Base-by-base conservation (phyloP, 1,140 invertebrate genomes). In the Phocides pigmalion region DNA sequence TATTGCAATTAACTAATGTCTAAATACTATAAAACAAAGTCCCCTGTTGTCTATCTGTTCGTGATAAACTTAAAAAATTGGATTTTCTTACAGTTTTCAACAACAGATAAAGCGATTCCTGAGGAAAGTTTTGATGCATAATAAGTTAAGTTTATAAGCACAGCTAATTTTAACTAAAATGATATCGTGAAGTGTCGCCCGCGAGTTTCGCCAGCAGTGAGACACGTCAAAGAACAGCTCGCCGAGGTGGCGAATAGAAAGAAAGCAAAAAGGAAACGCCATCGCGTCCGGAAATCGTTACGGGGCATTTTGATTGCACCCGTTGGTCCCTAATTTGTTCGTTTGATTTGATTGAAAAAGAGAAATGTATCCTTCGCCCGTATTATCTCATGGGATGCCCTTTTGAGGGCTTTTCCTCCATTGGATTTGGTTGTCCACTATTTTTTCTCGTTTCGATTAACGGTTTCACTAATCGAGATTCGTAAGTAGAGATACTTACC, bases 281-380 rank as follows among this genome's bases (percentile, higher is more conserved):
- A 59, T 16, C 51, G 37, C 56, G 73, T 74, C 77, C 81, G 81
- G 81, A 82, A 81, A 86, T 79, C 74, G 76, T 83, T 81, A 81
- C 72, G 32, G 64, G 72, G 47, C 66, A 56, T 67, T 79, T 83
- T 79, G 76, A 82, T 76, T 81, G 81, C 76, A 68, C 47, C 32
- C 72, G 68, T 70, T 73, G 42, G 73, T 81, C n/a, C n/a, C n/a
- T n/a, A 68, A 75, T 76, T 68, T 74, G 74, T 79, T 70, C 72
- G 72, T 79, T 78, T 73, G 71, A 68, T 73, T 76, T 72, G 70
- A 81, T 80, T 79, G 72, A 72, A 79, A 72, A 73, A 69, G 32
- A 66, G 64, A 76, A 63, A 73, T 54, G 35, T 50, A 54, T 63
- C 66, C 47, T 74, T 35, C 25, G 3, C n/a, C n/a, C 58, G 49